phyloP scores from a whole-genome alignment of 2,797 vertebrate species.

The Premnoplex brunnescens region DNA sequence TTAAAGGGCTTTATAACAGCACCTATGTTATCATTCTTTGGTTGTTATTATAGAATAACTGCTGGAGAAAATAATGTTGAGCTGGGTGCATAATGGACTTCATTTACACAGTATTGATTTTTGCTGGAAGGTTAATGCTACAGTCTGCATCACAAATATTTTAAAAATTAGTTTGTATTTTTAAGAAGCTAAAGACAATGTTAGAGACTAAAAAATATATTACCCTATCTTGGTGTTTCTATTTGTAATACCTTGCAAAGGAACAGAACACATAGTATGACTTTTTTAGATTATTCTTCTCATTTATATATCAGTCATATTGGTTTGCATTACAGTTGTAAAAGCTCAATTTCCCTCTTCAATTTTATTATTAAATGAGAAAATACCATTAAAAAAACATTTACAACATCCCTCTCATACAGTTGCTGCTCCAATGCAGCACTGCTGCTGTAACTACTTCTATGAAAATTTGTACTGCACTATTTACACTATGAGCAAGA shows the following conservation, averaged over 20 bases:
- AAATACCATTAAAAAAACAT: not conserved
- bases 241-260: not conserved
- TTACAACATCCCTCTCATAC: not conserved
- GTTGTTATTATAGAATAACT: not conserved
- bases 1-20: not conserved
- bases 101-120: not conserved
- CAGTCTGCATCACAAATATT: not conserved
- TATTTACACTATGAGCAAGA: not conserved
- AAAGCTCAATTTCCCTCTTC: not conserved
- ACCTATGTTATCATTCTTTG: not conserved
- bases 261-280: not conserved
- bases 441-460: not conserved
- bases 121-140: not conserved
- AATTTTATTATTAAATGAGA: not conserved
- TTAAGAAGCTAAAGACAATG: not conserved
- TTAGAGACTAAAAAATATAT: not conserved
- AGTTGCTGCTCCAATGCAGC: not conserved
- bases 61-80: not conserved
- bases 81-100: not conserved
- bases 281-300: not conserved
- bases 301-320: not conserved
- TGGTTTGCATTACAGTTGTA: not conserved
- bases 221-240: not conserved
- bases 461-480: not conserved
- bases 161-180: not conserved